These are phyloP conservation scores for Drosophila mauritiana DNA, from an alignment of 1,140 invertebrate species.

Conservation along the genomic window DNA sequence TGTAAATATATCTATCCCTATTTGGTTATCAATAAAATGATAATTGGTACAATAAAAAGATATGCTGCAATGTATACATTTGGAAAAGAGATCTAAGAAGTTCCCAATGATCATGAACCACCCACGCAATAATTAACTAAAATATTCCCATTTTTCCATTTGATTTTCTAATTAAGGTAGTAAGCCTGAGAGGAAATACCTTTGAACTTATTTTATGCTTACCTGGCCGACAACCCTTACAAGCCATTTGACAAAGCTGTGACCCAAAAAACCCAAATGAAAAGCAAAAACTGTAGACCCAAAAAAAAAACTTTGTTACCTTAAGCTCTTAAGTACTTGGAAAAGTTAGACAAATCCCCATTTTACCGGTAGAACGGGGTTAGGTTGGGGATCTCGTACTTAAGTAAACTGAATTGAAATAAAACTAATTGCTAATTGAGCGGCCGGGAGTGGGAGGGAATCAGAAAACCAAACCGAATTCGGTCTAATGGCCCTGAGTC, in stretches of 20 bases:
- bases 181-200: slow-evolving; percentile 11
- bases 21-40: not conserved
- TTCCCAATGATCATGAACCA: not conserved
- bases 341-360: slow-evolving; percentile 50
- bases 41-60: not conserved
- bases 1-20: not conserved
- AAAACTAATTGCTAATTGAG: slow-evolving; percentile 80
- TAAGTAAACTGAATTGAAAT: slow-evolving; percentile 66
- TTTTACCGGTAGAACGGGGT: slow-evolving; percentile 31
- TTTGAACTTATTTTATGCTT: slow-evolving; percentile 23
- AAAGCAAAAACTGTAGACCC: slow-evolving; percentile 44
- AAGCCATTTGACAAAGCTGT: slow-evolving; percentile 49
- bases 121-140: slow-evolving; percentile 19
- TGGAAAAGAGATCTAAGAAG: no score
- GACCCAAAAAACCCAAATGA: slow-evolving; percentile 33
- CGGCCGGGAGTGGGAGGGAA: slow-evolving; percentile 15
- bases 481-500: slow-evolving; percentile 35
- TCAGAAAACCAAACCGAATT: slow-evolving; percentile 17
- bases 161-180: slow-evolving; percentile 41
- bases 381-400: slow-evolving; percentile 35
- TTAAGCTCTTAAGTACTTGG: slow-evolving; percentile 77
- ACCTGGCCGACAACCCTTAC: slow-evolving; percentile 36
- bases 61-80: no score
- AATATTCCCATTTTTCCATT: slow-evolving; percentile 12
- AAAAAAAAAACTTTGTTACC: slow-evolving; percentile 55